Percentiles rank a stretch among this genome's conserved stretches.
Evolutionary conservation across 2,888 invertebrate genomes (phyloP).

Genomic region (Cosmorhoe ocellata): DNA sequence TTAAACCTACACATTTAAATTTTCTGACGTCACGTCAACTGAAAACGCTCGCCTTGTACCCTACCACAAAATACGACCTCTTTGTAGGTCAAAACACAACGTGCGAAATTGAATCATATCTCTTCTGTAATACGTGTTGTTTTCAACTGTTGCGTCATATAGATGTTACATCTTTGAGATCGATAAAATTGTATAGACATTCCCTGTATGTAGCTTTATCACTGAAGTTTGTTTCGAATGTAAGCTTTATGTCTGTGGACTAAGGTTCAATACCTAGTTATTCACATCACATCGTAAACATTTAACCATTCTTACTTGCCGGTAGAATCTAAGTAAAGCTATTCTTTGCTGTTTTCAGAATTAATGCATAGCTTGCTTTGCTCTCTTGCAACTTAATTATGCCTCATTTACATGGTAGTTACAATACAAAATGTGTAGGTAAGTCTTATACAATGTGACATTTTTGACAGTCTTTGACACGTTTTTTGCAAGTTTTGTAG

Average conservation of each 20-base stretch:
- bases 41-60: conserved; percentile 40
- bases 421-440: too few relatives aligned
- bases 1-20: too few relatives aligned
- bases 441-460: too few relatives aligned
- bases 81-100: conserved; percentile 62
- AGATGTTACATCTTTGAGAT: conserved; percentile 50
- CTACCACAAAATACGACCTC: conserved; percentile 62
- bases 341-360: too few relatives aligned
- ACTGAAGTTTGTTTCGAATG: conserved; percentile 3
- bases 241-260: background rate
- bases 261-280: background rate
- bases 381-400: too few relatives aligned
- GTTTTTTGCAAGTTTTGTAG: too few relatives aligned
- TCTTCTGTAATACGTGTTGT: conserved; percentile 44
- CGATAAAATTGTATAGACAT: conserved; percentile 48
- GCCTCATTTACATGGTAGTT: too few relatives aligned
- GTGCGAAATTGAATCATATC: conserved; percentile 50
- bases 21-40: conserved; percentile 43
- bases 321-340: too few relatives aligned
- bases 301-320: too few relatives aligned
- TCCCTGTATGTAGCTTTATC: background rate
- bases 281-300: too few relatives aligned
- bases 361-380: too few relatives aligned
- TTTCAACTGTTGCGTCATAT: conserved; percentile 44
- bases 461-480: too few relatives aligned